These are phyloP conservation scores for Microplitis deprimator DNA, from an alignment of 2,888 invertebrate species.

Conservation along the genomic window DNA sequence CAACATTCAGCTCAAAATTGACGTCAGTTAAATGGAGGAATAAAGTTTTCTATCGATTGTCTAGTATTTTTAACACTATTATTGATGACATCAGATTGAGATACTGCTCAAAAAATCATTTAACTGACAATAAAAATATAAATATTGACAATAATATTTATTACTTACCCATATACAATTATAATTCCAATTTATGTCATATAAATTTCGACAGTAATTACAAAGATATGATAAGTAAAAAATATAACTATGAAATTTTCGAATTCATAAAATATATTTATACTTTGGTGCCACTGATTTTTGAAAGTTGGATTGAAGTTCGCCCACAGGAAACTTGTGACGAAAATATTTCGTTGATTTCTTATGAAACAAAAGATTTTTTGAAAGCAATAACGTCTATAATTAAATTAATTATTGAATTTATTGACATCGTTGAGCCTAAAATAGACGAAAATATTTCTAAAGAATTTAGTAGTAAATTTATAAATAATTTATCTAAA, in stretches of 20 bases:
- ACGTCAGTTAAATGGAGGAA: slow-evolving; percentile 86
- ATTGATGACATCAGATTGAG: slow-evolving; percentile 55
- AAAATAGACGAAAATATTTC: slow-evolving; percentile 70
- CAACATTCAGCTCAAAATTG: slow-evolving; percentile 80
- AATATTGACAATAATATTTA: slow-evolving; percentile 47
- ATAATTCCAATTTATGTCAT: slow-evolving; percentile 48
- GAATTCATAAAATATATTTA: slow-evolving; percentile 77
- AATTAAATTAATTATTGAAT: slow-evolving; percentile 76
- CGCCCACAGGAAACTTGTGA: slow-evolving; percentile 72
- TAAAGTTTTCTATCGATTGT: slow-evolving; percentile 81
- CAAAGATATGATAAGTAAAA: slow-evolving; percentile 59
- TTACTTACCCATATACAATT: slow-evolving; percentile 54
- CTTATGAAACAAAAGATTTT: slow-evolving; percentile 77
- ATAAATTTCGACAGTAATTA: slow-evolving; percentile 54
- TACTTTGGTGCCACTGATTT: slow-evolving; percentile 82
- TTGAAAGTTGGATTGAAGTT: slow-evolving; percentile 89
- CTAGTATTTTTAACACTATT: slow-evolving; percentile 74
- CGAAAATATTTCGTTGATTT: slow-evolving; percentile 71
- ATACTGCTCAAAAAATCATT: slow-evolving; percentile 32
- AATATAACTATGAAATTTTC: slow-evolving; percentile 68
- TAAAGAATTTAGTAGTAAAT: slow-evolving; percentile 67
- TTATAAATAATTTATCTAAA: slow-evolving; percentile 73
- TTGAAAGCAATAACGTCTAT: slow-evolving; percentile 78
- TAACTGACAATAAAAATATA: slow-evolving; percentile 40
- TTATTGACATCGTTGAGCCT: slow-evolving; percentile 64